These are phyloP conservation scores for Tribolium castaneum DNA, from an alignment of 1,140 invertebrate genomes.

Conservation along the genomic window DNA sequence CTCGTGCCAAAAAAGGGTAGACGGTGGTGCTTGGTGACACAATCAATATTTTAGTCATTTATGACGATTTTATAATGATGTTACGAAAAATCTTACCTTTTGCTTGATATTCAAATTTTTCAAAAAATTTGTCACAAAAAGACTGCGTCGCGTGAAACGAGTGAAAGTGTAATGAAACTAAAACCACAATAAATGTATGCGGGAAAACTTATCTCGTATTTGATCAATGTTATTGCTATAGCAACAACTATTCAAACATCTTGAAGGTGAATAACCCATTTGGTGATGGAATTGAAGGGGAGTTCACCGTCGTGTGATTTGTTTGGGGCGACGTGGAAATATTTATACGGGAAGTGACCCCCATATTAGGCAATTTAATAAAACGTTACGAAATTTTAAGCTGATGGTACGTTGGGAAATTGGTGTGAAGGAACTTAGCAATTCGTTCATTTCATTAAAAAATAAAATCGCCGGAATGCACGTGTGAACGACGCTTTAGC, in stretches of 20 bases:
- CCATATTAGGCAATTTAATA: neutral
- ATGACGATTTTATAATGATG: too few relatives aligned
- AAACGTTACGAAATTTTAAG: neutral
- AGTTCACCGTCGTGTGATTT: neutral
- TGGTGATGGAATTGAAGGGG: neutral
- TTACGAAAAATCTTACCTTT: neutral
- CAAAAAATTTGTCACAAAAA: neutral
- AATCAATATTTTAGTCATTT: neutral
- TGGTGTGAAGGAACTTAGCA: neutral
- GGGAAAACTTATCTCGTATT: conserved; percentile 55
- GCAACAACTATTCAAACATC: conserved; percentile 56
- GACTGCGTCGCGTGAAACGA: conserved; percentile 1
- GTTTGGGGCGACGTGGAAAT: neutral
- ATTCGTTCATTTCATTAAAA: neutral
- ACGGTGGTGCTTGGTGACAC: neutral
- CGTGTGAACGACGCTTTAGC: neutral
- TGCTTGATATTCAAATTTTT: neutral
- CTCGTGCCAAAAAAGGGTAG: conserved; percentile 19
- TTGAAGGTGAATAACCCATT: conserved; percentile 54
- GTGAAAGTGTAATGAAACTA: conserved; percentile 48
- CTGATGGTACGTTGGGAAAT: neutral
- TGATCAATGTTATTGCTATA: conserved; percentile 55
- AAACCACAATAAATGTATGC: conserved; percentile 42
- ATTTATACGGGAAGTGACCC: neutral
- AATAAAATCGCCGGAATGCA: neutral